phyloP scores from a whole-genome alignment of 2,113 vertebrate genomes.

The Cisticola juncidis region DNA sequence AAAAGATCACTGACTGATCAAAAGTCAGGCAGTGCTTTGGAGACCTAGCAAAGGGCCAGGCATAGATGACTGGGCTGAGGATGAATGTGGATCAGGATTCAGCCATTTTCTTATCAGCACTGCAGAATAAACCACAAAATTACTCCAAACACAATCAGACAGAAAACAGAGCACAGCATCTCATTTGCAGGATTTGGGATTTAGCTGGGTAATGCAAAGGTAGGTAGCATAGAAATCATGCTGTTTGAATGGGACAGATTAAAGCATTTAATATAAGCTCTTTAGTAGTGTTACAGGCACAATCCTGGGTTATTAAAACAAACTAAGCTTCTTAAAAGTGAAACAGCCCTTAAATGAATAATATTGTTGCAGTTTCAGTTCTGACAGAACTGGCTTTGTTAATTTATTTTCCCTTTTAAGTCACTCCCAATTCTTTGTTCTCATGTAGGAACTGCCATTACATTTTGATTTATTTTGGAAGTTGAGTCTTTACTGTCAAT shows the following conservation, averaged over 20 bases:
- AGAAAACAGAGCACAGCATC: not conserved
- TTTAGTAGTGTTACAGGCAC: slow-evolving; percentile 20
- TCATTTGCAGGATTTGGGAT: slow-evolving; percentile 26
- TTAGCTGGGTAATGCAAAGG: not conserved
- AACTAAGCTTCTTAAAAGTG: slow-evolving; percentile 54
- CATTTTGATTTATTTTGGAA: not conserved
- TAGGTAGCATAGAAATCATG: not conserved
- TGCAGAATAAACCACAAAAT: not conserved
- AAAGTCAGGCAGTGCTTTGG: fast-evolving
- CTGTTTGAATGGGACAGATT: slow-evolving; percentile 43
- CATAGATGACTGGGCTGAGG: not conserved
- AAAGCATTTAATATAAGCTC: slow-evolving; percentile 54
- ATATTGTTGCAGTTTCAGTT: not conserved
- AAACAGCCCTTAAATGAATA: slow-evolving; percentile 35
- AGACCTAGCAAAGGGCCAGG: not conserved
- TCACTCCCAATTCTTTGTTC: not conserved
- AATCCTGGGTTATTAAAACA: slow-evolving; percentile 36
- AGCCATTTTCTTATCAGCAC: not conserved
- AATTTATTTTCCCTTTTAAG: not conserved
- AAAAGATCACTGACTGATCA: too few species aligned
- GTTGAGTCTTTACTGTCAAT: not conserved
- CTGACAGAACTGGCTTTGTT: slow-evolving; percentile 24
- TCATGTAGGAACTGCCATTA: not conserved
- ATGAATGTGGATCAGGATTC: not conserved
- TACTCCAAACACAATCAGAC: not conserved